Conservation (phyloP, 1,140 invertebrate species). For the Lepidurus apus region DNA sequence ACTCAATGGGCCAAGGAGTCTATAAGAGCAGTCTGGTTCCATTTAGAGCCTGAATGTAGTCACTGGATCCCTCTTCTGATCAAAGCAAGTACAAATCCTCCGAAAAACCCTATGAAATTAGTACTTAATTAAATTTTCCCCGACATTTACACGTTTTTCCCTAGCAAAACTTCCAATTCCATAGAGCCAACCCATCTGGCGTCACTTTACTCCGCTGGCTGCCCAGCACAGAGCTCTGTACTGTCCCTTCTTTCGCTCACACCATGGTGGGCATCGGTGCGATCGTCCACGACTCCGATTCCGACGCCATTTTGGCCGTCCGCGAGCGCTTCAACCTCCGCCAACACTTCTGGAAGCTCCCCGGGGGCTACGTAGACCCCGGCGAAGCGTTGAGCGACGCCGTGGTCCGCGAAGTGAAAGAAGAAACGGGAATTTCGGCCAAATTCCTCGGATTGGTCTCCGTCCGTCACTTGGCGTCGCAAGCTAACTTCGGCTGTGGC, state of each 20-base stretch:
- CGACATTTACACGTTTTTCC: conserved; percentile 38
- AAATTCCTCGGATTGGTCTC: conserved; percentile 68
- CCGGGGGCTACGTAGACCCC: conserved; percentile 82
- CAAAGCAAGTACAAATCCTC: conserved; percentile 50
- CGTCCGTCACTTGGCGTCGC: conserved; percentile 60
- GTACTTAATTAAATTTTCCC: not conserved
- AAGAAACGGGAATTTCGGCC: conserved; percentile 78
- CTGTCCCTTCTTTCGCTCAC: conserved; percentile 74
- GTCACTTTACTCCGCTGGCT: conserved; percentile 78
- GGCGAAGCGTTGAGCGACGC: conserved; percentile 74
- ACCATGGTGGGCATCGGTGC: conserved; percentile 83
- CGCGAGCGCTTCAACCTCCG: conserved; percentile 61
- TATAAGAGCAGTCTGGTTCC: conserved; percentile 75
- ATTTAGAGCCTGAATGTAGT: conserved; percentile 60
- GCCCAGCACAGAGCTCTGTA: conserved; percentile 54
- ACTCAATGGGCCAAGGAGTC: conserved; percentile 59
- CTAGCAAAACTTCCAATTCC: conserved; percentile 75
- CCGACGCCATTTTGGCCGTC: conserved; percentile 69
- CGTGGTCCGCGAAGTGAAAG: conserved; percentile 73
- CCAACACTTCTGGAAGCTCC: conserved; percentile 72
- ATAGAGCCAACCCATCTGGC: conserved; percentile 72
- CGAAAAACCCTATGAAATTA: not conserved
- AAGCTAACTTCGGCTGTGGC: conserved; percentile 68
- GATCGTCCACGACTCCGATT: conserved; percentile 66
- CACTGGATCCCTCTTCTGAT: conserved; percentile 71